These are phyloP conservation scores for Pagetopsis macropterus DNA, from an alignment of 2,797 vertebrate genomes.

Conservation along the genomic window DNA sequence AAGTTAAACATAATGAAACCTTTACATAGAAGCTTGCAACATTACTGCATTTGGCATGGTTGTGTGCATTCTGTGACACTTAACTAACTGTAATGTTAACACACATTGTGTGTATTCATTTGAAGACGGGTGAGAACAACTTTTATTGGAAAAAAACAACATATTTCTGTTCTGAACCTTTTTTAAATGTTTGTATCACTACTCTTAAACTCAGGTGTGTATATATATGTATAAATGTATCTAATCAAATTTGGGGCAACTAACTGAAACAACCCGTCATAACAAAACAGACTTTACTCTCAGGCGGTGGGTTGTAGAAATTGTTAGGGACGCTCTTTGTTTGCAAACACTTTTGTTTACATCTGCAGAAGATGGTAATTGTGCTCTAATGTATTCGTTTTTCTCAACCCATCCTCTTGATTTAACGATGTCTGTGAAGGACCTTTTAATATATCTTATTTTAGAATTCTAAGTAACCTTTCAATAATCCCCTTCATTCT, in stretches of 20 bases:
- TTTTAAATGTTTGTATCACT: neutral
- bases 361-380: neutral
- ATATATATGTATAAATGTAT: neutral
- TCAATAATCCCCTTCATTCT: conserved; percentile 27
- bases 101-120: neutral
- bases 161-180: too few relatives aligned
- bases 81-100: neutral
- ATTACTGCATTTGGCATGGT: neutral
- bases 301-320: neutral
- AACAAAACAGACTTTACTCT: neutral
- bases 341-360: neutral
- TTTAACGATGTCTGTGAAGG: conserved; percentile 2
- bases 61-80: neutral
- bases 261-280: neutral
- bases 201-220: neutral
- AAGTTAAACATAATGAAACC: neutral
- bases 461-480: conserved; percentile 30
- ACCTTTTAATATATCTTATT: conserved; percentile 17
- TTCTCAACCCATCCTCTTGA: neutral
- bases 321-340: neutral
- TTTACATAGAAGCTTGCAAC: neutral
- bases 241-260: neutral
- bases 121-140: neutral
- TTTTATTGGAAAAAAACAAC: too few relatives aligned
- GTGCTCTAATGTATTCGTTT: neutral